Conservation (phyloP, 2,113 vertebrate species). For the Copsychus sechellarum region DNA sequence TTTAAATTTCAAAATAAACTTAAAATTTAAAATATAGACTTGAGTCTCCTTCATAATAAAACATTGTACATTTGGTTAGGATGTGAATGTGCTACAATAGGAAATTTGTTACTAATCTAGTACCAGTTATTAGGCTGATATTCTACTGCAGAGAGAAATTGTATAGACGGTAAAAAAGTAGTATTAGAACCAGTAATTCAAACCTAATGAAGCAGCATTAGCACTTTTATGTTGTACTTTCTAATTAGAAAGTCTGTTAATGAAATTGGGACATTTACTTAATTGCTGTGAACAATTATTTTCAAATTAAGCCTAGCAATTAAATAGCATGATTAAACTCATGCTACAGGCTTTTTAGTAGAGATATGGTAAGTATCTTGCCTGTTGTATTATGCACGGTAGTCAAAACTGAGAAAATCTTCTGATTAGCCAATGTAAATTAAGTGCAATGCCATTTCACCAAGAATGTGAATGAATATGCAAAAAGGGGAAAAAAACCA, state of each 20-base stretch:
- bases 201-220: conserved; percentile 79
- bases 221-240: conserved; percentile 76
- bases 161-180: conserved; percentile 62
- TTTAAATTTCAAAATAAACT: neutral
- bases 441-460: neutral
- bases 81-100: neutral
- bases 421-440: conserved; percentile 66
- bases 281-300: conserved; percentile 83
- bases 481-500: neutral
- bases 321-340: conserved; percentile 76
- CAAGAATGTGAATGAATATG: neutral
- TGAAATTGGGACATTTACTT: conserved; percentile 81
- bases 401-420: conserved; percentile 47
- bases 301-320: conserved; percentile 79
- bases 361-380: conserved; percentile 47
- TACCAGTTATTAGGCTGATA: conserved; percentile 62
- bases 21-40: conserved; percentile 39
- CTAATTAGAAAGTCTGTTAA: conserved; percentile 81
- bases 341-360: conserved; percentile 56
- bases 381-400: conserved; percentile 43
- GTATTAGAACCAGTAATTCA: conserved; percentile 76
- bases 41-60: conserved; percentile 20
- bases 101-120: conserved; percentile 21
- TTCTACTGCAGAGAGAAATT: conserved; percentile 35
- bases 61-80: neutral